Evolutionary conservation across 2,888 invertebrate species (phyloP).

Genomic region (Corbicula japonica): DNA sequence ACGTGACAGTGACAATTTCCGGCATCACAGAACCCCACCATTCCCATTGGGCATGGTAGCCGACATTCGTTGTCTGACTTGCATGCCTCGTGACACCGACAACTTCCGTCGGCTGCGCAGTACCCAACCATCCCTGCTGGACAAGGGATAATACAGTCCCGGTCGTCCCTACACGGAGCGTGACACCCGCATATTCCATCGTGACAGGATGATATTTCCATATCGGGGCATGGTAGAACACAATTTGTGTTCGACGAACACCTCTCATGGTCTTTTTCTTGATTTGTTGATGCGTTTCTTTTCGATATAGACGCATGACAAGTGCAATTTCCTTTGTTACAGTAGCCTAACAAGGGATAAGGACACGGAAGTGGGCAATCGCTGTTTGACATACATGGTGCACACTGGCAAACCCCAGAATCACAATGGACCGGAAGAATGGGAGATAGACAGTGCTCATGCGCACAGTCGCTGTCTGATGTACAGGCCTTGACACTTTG

Average conservation of each 20-base stretch:
- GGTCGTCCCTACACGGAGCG: neutral
- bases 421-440: conserved; percentile 1
- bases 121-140: neutral
- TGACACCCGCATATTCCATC: conserved; percentile 6
- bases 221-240: conserved; percentile 2
- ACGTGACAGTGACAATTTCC: conserved; percentile 15
- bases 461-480: neutral
- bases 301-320: neutral
- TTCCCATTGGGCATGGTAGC: neutral
- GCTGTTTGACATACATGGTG: conserved; percentile 1
- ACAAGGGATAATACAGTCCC: conserved; percentile 7
- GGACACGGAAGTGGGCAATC: conserved; percentile 27
- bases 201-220: conserved; percentile 1
- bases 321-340: conserved; percentile 10
- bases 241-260: conserved; percentile 10
- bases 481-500: neutral
- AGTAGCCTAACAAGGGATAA: conserved; percentile 9
- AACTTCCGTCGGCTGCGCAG: conserved; percentile 5
- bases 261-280: neutral
- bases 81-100: conserved; percentile 11
- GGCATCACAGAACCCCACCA: conserved; percentile 14
- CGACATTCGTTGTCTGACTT: conserved; percentile 9
- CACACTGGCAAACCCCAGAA: conserved; percentile 19
- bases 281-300: neutral
- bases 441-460: neutral